phyloP scores from a whole-genome alignment of 1,140 invertebrate species.

The fruit fly (Drosophila melanogaster) region Release_6_plus_ISO1_MT NC_004354.4:5367001-5367500 shows the following conservation, averaged over 20 bases:
- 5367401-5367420: constrained; percentile 26
- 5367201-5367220: constrained; percentile 45
- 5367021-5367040: constrained; percentile 48
- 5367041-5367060: constrained; percentile 32
- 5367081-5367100: constrained; percentile 8
- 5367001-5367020: constrained; percentile 32
- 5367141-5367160: constrained; percentile 49
- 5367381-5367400: constrained; percentile 51
- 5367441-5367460: not conserved
- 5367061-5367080: constrained; percentile 32
- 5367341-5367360: constrained; percentile 46
- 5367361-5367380: constrained; percentile 50
- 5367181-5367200: constrained; percentile 29
- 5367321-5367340: constrained; percentile 7
- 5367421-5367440: not conserved
- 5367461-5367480: not conserved
- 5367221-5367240: constrained; percentile 30
- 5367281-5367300: constrained; percentile 3
- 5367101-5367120: constrained; percentile 39
- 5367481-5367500: not conserved
- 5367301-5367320: not conserved
- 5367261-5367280: not conserved
- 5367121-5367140: constrained; percentile 51
- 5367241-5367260: not conserved
- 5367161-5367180: not conserved